Evolutionary conservation across 2,113 vertebrate species (phyloP), one percentile per base, ranked within the genome.

Genomic region (Myotis brandtii): DNA sequence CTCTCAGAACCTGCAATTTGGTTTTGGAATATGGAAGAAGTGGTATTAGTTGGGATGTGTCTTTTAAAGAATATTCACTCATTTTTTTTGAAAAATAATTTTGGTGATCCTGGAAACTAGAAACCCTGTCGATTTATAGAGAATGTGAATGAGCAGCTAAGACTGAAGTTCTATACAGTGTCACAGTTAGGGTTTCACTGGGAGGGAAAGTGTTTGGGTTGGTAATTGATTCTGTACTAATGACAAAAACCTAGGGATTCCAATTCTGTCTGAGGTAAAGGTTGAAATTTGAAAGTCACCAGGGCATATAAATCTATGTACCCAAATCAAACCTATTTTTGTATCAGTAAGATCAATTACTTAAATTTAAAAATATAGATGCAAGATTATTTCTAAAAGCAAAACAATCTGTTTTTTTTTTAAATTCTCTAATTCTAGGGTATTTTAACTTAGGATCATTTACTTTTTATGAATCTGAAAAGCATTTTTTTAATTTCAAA

Each of bases 141-240:
- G 82, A 70, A 93, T 72, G 59, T 94, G 70, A 93, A 46, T 91
- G 86, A 85, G 34, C 64, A 82, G n/a, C 43, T 50, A 32, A 86
- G 46, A 21, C 85, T 52, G n/a, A 48, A 3, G 23, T 70, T 80
- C 56, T 67, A 7, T 30, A 20, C 12, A 48, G 48, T 18, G 72
- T 48, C 21, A 89, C 48, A 56, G 3, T 70, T 40, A 77, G 43
- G 32, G n/a, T 30, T 86, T 81, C 16, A 27, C 34, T n/a, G 13
- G 32, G 12, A 10, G 17, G 34, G 14, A 13, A 18, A 21, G 34
- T 43, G 18, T 91, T 72, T 79, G 62, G 52, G 37, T 79, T 73
- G 59, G 62, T 46, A 17, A 86, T 67, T 59, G 62, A 79, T 75
- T 87, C 80, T 92, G 25, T 72, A 27, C 76, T 80, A 67, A 86